A percentile compares a stretch with the other conserved stretches of the same genome.
Conservation (phyloP, 2,888 invertebrate species). For the Cetonia aurata region DNA sequence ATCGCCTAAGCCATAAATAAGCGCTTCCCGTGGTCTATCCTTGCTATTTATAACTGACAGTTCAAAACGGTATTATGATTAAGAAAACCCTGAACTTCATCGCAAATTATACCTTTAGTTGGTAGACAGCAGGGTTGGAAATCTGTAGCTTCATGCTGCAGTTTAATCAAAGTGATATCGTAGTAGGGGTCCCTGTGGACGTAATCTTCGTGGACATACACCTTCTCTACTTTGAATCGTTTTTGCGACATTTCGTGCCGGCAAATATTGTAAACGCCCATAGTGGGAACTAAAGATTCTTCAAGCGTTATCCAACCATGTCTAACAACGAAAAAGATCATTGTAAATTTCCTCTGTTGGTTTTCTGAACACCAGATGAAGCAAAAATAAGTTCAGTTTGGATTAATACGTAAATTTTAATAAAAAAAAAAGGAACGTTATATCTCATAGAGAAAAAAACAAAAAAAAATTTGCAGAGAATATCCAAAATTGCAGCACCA, state of each 20-base stretch:
- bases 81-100: no score
- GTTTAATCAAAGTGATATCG: constrained; percentile 61
- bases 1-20: constrained; percentile 58
- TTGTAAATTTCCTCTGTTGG: not conserved
- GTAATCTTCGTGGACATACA: constrained; percentile 62
- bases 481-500: no score
- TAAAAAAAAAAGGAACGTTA: no score
- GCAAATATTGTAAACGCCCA: constrained; percentile 62
- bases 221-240: constrained; percentile 57
- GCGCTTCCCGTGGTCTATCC: no score
- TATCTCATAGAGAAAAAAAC: no score
- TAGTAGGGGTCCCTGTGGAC: constrained; percentile 59
- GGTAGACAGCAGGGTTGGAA: constrained; percentile 62
- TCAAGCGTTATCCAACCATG: constrained; percentile 53
- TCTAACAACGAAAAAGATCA: constrained; percentile 42
- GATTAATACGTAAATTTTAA: no score
- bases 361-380: not conserved
- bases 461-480: no score
- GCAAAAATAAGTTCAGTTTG: no score
- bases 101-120: constrained; percentile 52
- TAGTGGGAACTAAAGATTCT: constrained; percentile 51
- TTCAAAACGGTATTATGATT: no score
- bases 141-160: constrained; percentile 55
- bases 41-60: no score
- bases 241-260: constrained; percentile 56